These are phyloP conservation scores for Chymomyza amoena DNA, from an alignment of 2,888 invertebrate genomes.

Conservation along the genomic window DNA sequence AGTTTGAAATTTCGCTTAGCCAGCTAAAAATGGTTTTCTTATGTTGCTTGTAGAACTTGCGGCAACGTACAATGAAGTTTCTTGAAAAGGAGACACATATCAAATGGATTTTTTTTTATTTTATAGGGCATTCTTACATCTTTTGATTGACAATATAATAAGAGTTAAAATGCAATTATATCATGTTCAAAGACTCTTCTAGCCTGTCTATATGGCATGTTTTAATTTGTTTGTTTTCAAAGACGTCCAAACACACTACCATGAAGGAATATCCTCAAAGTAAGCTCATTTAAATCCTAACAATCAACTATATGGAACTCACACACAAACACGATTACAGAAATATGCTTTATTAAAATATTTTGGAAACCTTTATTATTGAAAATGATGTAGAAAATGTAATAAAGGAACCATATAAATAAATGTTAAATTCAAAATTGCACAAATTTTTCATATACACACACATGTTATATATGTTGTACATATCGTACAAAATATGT, in stretches of 20 bases:
- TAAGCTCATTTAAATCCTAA: conserved; percentile 52
- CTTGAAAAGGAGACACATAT: conserved; percentile 35
- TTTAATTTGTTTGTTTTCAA: neutral
- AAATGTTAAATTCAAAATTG: conserved; percentile 69
- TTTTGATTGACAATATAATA: conserved; percentile 35
- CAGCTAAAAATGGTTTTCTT: neutral
- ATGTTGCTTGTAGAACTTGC: neutral
- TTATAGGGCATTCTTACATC: neutral
- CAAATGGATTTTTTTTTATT: neutral
- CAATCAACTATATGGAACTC: conserved; percentile 43
- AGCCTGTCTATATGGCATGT: neutral
- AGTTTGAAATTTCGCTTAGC: conserved; percentile 1
- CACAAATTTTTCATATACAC: conserved; percentile 61
- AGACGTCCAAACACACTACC: neutral
- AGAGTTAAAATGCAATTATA: conserved; percentile 11
- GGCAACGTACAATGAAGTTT: conserved; percentile 49
- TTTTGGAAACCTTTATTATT: conserved; percentile 39
- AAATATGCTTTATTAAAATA: conserved; percentile 58
- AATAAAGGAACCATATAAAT: conserved; percentile 70
- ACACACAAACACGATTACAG: conserved; percentile 36
- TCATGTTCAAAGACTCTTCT: neutral
- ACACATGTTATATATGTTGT: neutral
- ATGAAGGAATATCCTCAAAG: neutral
- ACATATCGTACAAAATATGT: neutral
- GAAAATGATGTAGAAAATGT: conserved; percentile 46